These are phyloP conservation scores for Dusona sp. DNA, from an alignment of 2,888 invertebrate genomes.

Conservation along the genomic window DNA sequence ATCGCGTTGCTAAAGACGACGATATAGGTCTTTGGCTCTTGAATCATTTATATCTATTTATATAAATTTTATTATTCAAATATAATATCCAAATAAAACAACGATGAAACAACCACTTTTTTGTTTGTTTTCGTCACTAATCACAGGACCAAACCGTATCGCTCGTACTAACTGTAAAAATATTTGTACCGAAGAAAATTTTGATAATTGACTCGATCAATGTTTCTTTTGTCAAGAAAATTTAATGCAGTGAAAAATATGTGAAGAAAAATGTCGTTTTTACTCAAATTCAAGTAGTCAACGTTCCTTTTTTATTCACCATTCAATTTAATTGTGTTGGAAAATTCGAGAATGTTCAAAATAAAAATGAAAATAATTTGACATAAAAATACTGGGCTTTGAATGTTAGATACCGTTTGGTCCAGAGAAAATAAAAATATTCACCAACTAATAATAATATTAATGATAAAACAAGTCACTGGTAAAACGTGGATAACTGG, in stretches of 20 bases:
- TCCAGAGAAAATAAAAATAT: neutral
- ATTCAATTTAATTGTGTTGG: neutral
- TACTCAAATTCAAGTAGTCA: neutral
- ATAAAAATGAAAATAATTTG: no score
- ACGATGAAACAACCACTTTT: constrained; percentile 50
- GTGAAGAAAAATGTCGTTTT: neutral
- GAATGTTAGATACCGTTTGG: neutral
- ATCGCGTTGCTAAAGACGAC: constrained; percentile 35
- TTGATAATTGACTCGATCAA: neutral
- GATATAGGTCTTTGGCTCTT: constrained; percentile 66
- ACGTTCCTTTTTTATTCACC: no score
- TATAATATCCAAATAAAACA: constrained; percentile 48
- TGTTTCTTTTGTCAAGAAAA: neutral
- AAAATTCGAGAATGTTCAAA: neutral
- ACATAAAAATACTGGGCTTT: neutral
- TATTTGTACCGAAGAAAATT: neutral
- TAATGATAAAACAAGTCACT: constrained; percentile 35
- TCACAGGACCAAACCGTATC: constrained; percentile 35
- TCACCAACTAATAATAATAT: neutral
- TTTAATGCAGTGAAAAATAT: neutral
- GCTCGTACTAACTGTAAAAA: neutral
- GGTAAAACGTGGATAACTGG: constrained; percentile 29
- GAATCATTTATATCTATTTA: constrained; percentile 42
- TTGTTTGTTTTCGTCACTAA: constrained; percentile 30
- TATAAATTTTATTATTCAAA: constrained; percentile 22